Conservation (phyloP, 2,113 vertebrate species). For the Embiotoca jacksoni region DNA sequence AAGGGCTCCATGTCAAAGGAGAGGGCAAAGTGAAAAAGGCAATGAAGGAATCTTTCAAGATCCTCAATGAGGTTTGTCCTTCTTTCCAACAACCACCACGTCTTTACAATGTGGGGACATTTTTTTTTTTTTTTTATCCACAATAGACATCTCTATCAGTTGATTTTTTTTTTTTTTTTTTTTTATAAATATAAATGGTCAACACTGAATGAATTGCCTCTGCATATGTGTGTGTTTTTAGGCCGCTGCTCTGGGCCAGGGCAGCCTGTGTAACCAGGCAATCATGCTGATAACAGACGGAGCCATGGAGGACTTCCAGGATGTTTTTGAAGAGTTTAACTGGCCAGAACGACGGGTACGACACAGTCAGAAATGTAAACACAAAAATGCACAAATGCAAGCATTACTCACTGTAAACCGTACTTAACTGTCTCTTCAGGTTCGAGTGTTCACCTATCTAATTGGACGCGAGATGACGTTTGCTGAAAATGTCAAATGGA, state of each 20-base stretch:
- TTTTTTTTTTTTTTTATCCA: not conserved
- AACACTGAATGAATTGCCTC: not conserved
- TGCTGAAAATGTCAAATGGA: conserved; percentile 93
- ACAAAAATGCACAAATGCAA: not conserved
- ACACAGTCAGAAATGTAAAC: conserved; percentile 17
- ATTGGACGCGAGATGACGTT: conserved; percentile 96
- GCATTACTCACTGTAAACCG: not conserved
- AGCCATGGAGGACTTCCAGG: conserved; percentile 93
- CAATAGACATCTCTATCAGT: too few species aligned
- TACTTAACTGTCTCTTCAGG: conserved; percentile 77
- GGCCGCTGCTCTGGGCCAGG: conserved; percentile 84
- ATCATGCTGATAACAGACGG: conserved; percentile 98
- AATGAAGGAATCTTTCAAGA: conserved; percentile 93
- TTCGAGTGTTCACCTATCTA: conserved; percentile 96
- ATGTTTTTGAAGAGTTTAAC: conserved; percentile 94
- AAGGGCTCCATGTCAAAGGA: conserved; percentile 92
- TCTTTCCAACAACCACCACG: not conserved
- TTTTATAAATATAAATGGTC: too few species aligned
- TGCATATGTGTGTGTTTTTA: conserved; percentile 47
- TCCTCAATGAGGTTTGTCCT: conserved; percentile 90
- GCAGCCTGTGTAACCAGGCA: conserved; percentile 95
- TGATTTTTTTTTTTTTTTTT: not conserved
- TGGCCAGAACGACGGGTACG: conserved; percentile 93
- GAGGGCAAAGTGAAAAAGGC: conserved; percentile 92
- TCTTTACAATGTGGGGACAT: not conserved